phyloP scores from a whole-genome alignment of 2,888 invertebrate species.

The Tachina lurida region DNA sequence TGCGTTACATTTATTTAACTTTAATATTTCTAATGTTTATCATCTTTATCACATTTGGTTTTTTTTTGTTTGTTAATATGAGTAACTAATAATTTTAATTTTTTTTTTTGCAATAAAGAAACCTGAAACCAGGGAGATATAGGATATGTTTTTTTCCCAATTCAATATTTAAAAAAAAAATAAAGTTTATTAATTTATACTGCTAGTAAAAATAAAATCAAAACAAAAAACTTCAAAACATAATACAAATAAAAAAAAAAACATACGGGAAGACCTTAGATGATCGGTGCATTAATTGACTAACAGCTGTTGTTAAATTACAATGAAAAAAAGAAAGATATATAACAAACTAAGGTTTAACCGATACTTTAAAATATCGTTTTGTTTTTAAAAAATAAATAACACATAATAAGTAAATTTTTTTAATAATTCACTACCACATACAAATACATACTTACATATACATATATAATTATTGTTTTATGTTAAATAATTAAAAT shows the following conservation, averaged over 20 bases:
- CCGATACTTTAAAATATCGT: constrained; percentile 43
- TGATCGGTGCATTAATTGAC: constrained; percentile 24
- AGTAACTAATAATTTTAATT: constrained; percentile 9
- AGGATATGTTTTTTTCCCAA: constrained; percentile 36
- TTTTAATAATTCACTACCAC: background rate
- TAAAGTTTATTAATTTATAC: background rate
- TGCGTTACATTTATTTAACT: constrained; percentile 36
- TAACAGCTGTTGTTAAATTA: background rate
- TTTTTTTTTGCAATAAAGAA: constrained; percentile 28
- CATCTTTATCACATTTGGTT: constrained; percentile 55
- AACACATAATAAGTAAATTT: background rate
- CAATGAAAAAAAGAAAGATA: background rate
- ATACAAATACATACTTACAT: background rate
- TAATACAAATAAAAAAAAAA: background rate
- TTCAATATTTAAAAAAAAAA: background rate
- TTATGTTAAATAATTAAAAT: constrained; percentile 22
- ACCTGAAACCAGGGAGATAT: constrained; percentile 64
- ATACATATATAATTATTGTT: constrained; percentile 4
- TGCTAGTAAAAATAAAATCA: background rate
- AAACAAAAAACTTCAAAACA: background rate
- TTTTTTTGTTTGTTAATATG: background rate
- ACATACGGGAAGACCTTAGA: constrained; percentile 60
- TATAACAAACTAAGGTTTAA: constrained; percentile 59
- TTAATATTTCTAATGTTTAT: constrained; percentile 67
- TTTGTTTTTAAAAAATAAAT: background rate